A percentile compares a stretch with the other conserved stretches of the same genome.
phyloP scores from a whole-genome alignment of 2,113 vertebrate species.

The Pseudopipra pipra region DNA sequence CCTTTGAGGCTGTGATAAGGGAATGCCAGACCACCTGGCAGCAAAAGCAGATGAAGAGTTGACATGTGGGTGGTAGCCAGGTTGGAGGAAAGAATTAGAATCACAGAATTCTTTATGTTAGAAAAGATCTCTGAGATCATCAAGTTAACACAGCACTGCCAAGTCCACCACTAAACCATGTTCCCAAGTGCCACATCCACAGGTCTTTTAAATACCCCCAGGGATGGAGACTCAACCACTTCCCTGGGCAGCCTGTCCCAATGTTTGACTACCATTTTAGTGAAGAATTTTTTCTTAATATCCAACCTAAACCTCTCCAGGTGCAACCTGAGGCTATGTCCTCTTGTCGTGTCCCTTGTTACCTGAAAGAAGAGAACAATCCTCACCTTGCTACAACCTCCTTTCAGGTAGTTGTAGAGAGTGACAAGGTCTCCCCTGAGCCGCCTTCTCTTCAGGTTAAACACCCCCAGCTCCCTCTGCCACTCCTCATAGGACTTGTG shows the following conservation, averaged over 20 bases:
- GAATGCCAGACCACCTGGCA: constrained; percentile 36
- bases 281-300: not conserved
- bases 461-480: not conserved
- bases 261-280: not conserved
- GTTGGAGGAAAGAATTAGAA: not conserved
- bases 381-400: not conserved
- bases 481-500: rapidly evolving
- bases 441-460: not conserved
- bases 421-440: not conserved
- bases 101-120: not conserved
- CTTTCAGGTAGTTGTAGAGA: not conserved
- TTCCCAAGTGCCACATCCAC: not conserved
- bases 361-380: not conserved
- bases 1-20: constrained; percentile 10
- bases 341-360: not conserved
- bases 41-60: not conserved
- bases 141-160: not conserved
- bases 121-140: not conserved
- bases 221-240: not conserved
- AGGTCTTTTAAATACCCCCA: not conserved
- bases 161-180: not conserved
- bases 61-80: not conserved
- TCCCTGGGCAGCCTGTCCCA: not conserved
- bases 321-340: not conserved
- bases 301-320: not conserved